Base-by-base conservation (phyloP, 2,113 vertebrate genomes). In the Xenus cinereus region DNA sequence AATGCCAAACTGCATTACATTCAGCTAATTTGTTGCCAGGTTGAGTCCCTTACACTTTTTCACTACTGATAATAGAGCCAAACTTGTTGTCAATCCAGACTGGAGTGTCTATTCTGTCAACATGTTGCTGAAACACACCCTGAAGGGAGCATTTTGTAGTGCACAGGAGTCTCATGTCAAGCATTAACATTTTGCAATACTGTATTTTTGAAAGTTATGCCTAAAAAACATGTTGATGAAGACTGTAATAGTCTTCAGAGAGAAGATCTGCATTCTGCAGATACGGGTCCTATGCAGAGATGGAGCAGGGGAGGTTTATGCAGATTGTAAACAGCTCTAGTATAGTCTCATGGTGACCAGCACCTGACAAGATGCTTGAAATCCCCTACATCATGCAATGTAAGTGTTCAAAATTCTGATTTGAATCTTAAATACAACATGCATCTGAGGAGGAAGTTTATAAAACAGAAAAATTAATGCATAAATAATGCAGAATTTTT, bases 191-290 rank as follows among this genome's bases (percentile, higher is more conserved):
- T 91, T 73, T 92, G 68, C 66, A 67, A 62, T 94, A 71, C 28
- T 50, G 16, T 78, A 3, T 63, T 84, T 96, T 69, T 97, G 75
- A 82, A 96, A 94, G 45, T 88, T 60, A 45, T 90, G 54, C 48
- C 35, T 86, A 53, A 91, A 95, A 95, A 96, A 74, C 43, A 63
- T 28, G 27, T 56, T 95, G 57, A 72, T 76, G 85, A 96, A 94
- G 87, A 56, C 9, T 90, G 22, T 35, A 77, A 83, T 14, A 41
- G 41, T 63, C 56, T 84, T 87, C 64, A 60, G 45, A 67, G 33
- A 69, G 51, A 78, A 95, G 28, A 51, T 68, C 32, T 64, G 4
- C 75, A 24, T 72, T 89, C 90, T 89, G 23, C 32, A 78, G 21
- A 32, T 48, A 26, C 8, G 15, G 12, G 12, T 6, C 33, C 5